phyloP scores from a whole-genome alignment of 2,797 vertebrate species.

The Cirrhinus mrigala region DNA sequence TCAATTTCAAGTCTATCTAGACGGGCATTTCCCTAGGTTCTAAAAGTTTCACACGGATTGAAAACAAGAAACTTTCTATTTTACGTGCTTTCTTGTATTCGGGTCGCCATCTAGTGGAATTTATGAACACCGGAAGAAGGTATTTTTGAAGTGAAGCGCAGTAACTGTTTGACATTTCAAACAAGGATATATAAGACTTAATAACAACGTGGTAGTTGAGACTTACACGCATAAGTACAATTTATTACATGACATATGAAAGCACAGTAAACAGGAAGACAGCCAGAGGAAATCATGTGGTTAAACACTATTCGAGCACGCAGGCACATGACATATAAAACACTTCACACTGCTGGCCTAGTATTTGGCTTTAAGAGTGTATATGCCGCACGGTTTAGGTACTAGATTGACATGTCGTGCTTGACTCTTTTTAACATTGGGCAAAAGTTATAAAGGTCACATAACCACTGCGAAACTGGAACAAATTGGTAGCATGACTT shows the following conservation, averaged over 20 bases:
- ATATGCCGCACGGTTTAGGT: not conserved
- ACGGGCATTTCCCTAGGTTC: not conserved
- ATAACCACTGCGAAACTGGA: not conserved
- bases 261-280: not conserved
- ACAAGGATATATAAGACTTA: not conserved
- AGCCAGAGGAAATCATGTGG: slow-evolving; percentile 2
- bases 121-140: not conserved
- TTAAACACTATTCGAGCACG: not conserved
- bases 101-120: not conserved
- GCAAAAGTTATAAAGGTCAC: not conserved
- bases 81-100: not conserved
- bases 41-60: not conserved
- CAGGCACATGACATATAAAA: not conserved
- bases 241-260: not conserved
- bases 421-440: not conserved
- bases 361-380: not conserved
- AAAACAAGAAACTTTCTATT: not conserved
- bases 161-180: not conserved
- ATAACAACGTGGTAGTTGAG: not conserved
- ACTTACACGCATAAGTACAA: not conserved
- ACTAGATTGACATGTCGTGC: not conserved
- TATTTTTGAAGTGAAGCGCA: not conserved
- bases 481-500: not conserved
- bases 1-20: not conserved
- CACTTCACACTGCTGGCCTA: not conserved